Evolutionary conservation across 2,113 vertebrate species (phyloP), one percentile per base, ranked within the genome.

Genomic region (Ophthalmolycus amberensis): DNA sequence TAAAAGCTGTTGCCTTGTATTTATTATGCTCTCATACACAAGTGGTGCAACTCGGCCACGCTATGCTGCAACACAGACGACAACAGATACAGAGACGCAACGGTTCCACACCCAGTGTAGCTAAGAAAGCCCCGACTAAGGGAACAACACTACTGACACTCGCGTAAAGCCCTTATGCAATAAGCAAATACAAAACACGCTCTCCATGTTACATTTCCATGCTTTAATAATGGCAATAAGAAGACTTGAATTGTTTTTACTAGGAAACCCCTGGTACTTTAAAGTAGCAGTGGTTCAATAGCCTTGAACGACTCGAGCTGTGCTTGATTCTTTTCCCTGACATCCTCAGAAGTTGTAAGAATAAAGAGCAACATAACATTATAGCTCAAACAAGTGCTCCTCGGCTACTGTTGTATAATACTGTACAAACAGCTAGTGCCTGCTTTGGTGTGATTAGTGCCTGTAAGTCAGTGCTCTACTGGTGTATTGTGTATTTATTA

Each of bases 401-500:
- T 74, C 68, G n/a, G 65, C 59, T 71, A 6, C 81, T 75, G 65
- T 62, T 89, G 83, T 86, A 67, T 68, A 62, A 84, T 16, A 70
- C 25, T 83, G 86, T 86, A 87, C 68, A 87, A 82, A 88, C 58
- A 83, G 75, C 44, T 80, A 56, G 72, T 90, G 89, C 80, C 90
- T 87, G 89, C 85, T 72, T 82, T 9, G 1, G 62, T 87, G 82
- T 88, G 56, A 75, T 80, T 88, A 82, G 79, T 92, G 90, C 85
- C 86, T 86, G 89, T 90, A 65, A 85, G 88, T 77, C 74, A 22
- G 22, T 78, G 86, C 80, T 87, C 67, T 77, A 56, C 85, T 70
- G 77, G 77, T 86, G 81, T 82, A 63, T 82, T 42, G 80, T 88
- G 77, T 93, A 85, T 92, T 93, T 90, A 90, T 91, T 82, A 83